Evolutionary conservation across 2,797 vertebrate genomes (phyloP).

Genomic region (Chelmon rostratus): DNA sequence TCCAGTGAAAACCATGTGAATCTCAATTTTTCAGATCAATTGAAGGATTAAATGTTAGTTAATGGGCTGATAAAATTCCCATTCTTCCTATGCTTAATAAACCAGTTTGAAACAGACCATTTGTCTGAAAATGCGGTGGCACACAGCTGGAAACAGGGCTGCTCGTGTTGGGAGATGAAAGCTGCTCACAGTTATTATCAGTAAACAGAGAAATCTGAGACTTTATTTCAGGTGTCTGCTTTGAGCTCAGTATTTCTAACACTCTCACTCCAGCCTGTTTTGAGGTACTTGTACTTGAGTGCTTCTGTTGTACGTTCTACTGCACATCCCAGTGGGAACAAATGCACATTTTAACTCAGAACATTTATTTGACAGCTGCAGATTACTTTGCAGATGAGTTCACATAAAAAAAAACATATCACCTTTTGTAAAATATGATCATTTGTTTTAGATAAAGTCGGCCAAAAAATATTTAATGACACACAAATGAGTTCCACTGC

Average conservation of each 20-base stretch:
- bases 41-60: background rate
- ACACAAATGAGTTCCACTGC: too few species aligned
- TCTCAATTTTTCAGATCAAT: background rate
- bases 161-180: background rate
- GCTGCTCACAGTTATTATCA: too few species aligned
- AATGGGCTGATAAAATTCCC: background rate
- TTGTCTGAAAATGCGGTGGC: background rate
- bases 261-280: background rate
- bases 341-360: background rate
- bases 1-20: background rate
- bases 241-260: background rate
- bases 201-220: background rate
- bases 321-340: background rate
- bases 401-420: background rate
- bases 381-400: background rate
- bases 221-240: background rate
- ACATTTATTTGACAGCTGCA: constrained; percentile 11
- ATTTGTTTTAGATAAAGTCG: background rate
- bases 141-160: background rate
- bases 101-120: background rate
- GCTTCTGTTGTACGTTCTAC: background rate
- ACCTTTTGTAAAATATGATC: background rate
- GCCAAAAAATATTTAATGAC: too few species aligned
- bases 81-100: background rate
- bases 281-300: background rate